Base-by-base conservation (phyloP, 1,140 invertebrate species). In the Calliopsis andreniformis region DNA sequence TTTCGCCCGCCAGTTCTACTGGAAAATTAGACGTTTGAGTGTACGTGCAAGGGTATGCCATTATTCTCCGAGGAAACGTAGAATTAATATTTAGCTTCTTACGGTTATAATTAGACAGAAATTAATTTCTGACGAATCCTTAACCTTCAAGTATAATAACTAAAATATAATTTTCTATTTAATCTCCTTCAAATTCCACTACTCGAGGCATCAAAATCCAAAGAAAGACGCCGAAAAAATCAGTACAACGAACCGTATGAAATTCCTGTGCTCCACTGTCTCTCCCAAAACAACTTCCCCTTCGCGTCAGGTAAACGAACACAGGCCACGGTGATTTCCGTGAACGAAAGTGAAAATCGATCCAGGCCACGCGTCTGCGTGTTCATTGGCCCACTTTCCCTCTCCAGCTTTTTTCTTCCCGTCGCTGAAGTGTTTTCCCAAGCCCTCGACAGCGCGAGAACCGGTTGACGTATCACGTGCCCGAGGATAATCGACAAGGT, bases 261-360 rank as follows among this genome's bases (percentile, higher is more conserved):
- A 59, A 70, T 61, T 59, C 16, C 28, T 45, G 23, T 18, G n/a
- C 14, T 14, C 16, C 35, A 0, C 23, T 10, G 32, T 30, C 25
- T n/a, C 42, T 16, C 8, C 39, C 20, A 7, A 18, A 49, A 51
- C 59, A 30, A 25, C 69, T 67, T 39, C 53, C 55, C 66, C 7
- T 10, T 6, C 16, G n/a, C 18, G 20, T n/a, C n/a, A 35, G 51
- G 47, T 47, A 59, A 35, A 25, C 59, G 51, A 6, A 69, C 66
- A 66, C 25, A 55, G 55, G 64, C 28, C 55, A 64, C 53, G 66
- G 76, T 70, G 59, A 83, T 75, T 71, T 45, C 47, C 53, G 79
- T 25, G 62, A 76, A 49, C 66, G 80, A 84, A 84, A 83, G 82
- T 83, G 78, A 84, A 84, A 84, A 84, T 84, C 82, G 80, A 84